Base-by-base conservation (phyloP, 2,888 invertebrate species). In the Drosophila subquinaria region DNA sequence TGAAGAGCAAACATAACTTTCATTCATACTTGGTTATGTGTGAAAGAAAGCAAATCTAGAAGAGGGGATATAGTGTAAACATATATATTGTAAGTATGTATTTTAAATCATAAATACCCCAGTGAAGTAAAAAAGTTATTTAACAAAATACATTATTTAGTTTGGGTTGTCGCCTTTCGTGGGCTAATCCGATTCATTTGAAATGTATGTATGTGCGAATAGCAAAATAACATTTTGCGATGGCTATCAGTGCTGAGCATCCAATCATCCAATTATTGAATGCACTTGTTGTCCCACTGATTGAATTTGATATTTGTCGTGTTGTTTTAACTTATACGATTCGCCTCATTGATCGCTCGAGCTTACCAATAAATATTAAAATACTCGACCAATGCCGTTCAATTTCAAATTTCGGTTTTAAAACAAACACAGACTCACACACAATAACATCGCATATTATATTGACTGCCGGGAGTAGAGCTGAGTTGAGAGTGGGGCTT, bases 351-450 rank as follows among this genome's bases (percentile, higher is more conserved):
- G 81, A 80, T 66, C 77, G 63, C 50, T 43, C 43, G 0, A 56
- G 64, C 60, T 76, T 60, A 72, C 35, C 62, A 68, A 80, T 61
- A 78, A 80, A 78, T 80, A 72, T 68, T 71, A 65, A 57, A 78
- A 59, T 50, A 71, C 62, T 60, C 48, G 51, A 35, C 15, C 57
- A 42, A 35, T 56, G 57, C 51, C 56, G 52, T 62, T 65, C 63
- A 64, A 59, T 61, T 72, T 61, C 36, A 42, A 57, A 74, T 67
- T 56, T 76, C 17, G 40, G n/a, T 17, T n/a, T 42, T 59, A 30
- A 66, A 50, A 51, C 20, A 56, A 13, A 36, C 5, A 40, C 9
- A 50, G 36, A 50, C 23, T n/a, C 50, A 53, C 48, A 59, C 42
- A 63, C 27, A 76, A 51, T 50, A 56, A 38, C 65, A 63, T 66